A percentile compares a stretch with the other conserved stretches of the same genome.
These are phyloP conservation scores for Gallinago paraguaiae DNA, from an alignment of 2,113 vertebrate genomes.

Conservation along the genomic window DNA sequence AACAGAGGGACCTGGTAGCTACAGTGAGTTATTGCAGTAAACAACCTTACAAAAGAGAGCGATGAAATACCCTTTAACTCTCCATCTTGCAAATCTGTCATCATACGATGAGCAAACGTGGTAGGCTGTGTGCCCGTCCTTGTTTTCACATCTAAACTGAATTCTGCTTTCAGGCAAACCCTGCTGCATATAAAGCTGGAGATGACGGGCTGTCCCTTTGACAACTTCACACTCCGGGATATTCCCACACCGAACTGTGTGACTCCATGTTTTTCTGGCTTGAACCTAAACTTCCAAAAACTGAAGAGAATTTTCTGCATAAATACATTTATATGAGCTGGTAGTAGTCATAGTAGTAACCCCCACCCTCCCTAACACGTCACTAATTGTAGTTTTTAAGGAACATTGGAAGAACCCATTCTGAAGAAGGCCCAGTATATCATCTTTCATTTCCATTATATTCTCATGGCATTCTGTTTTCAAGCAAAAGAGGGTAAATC, in stretches of 20 bases:
- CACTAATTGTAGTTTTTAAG: background rate
- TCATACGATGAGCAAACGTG: background rate
- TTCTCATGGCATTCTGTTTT: background rate
- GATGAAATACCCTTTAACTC: background rate
- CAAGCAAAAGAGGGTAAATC: background rate
- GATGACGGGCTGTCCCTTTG: background rate
- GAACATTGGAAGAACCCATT: background rate
- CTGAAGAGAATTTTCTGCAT: background rate
- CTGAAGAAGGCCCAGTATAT: background rate
- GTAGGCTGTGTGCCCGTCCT: background rate
- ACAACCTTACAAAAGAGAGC: background rate
- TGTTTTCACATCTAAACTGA: background rate
- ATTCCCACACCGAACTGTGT: background rate
- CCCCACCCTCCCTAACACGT: background rate
- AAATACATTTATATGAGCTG: background rate
- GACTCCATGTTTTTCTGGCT: background rate
- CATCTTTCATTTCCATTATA: background rate
- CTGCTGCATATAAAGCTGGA: background rate
- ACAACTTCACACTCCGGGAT: background rate
- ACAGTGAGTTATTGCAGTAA: background rate
- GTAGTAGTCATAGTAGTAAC: background rate
- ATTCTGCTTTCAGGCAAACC: background rate
- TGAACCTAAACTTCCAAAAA: background rate
- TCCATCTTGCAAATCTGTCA: background rate
- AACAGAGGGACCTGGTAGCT: background rate